phyloP scores from a whole-genome alignment of 2,888 invertebrate species.

The Dynastes hyllus region DNA sequence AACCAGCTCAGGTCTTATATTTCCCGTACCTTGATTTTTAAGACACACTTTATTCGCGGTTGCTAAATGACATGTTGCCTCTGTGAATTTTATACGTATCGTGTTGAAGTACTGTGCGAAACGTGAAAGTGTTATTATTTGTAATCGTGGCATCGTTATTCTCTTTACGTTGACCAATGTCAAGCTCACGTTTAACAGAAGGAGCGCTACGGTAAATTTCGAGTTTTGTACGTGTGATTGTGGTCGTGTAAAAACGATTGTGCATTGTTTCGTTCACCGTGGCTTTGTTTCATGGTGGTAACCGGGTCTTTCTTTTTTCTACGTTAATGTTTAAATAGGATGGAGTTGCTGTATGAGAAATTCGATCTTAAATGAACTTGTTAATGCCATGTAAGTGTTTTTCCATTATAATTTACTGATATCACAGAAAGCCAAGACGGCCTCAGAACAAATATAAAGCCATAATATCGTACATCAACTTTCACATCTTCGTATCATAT shows the following conservation, averaged over 20 bases:
- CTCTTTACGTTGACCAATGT: conserved; percentile 18
- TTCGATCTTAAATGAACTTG: neutral
- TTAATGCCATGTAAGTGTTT: conserved; percentile 3
- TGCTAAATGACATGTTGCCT: neutral
- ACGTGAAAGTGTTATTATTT: conserved; percentile 14
- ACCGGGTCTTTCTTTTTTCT: neutral
- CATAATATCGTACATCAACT: no score
- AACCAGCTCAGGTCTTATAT: conserved; percentile 9
- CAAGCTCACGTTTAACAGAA: conserved; percentile 11
- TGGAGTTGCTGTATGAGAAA: neutral
- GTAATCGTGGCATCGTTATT: neutral
- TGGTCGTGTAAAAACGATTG: neutral
- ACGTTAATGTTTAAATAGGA: neutral
- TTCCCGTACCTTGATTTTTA: conserved; percentile 8
- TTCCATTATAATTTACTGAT: neutral
- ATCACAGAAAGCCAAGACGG: no score
- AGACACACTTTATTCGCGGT: conserved; percentile 23
- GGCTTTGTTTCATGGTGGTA: neutral
- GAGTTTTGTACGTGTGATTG: neutral
- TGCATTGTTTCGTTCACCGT: neutral
- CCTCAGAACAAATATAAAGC: no score
- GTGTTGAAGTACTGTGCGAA: conserved; percentile 8
- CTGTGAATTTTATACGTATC: neutral
- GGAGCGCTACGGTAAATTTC: neutral
- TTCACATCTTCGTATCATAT: no score